Evolutionary conservation across 2,888 invertebrate species (phyloP).

Genomic region (Branchipolynoe longqiensis): DNA sequence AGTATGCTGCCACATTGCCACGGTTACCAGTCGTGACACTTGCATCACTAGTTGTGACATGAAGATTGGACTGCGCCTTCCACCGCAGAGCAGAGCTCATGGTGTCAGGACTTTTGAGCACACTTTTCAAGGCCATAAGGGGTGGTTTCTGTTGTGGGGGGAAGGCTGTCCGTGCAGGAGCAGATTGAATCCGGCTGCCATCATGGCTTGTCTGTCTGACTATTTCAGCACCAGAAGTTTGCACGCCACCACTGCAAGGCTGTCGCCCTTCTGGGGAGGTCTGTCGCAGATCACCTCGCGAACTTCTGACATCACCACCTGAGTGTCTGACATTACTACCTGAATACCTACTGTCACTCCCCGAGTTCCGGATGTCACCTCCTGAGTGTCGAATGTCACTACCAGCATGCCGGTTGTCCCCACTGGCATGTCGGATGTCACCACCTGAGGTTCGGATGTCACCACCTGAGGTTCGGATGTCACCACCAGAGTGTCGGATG

Average conservation of each 20-base stretch:
- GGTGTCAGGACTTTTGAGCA: conserved; percentile 17
- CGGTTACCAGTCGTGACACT: neutral
- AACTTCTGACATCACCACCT: conserved; percentile 5
- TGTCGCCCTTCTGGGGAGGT: too few relatives aligned
- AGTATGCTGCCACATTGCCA: neutral
- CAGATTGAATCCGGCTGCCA: neutral
- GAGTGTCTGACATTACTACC: neutral
- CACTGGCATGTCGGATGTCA: neutral
- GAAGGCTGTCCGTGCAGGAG: neutral
- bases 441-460: neutral
- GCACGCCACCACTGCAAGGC: neutral
- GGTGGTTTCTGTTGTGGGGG: conserved; percentile 31
- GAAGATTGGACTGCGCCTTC: conserved; percentile 14
- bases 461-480: neutral
- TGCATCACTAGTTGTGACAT: neutral
- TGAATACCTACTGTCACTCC: neutral
- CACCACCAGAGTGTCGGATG: conserved; percentile 5
- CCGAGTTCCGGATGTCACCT: neutral
- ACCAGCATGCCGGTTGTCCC: neutral
- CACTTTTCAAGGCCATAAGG: conserved; percentile 43
- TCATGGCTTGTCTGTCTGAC: neutral
- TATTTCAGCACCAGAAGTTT: neutral
- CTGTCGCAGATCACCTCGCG: neutral
- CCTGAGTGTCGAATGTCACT: neutral
- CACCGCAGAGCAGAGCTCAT: conserved; percentile 10